Evolutionary conservation across 2,797 vertebrate species (phyloP), one percentile per base, ranked within the genome.

Genomic region (Macropodus opercularis): DNA sequence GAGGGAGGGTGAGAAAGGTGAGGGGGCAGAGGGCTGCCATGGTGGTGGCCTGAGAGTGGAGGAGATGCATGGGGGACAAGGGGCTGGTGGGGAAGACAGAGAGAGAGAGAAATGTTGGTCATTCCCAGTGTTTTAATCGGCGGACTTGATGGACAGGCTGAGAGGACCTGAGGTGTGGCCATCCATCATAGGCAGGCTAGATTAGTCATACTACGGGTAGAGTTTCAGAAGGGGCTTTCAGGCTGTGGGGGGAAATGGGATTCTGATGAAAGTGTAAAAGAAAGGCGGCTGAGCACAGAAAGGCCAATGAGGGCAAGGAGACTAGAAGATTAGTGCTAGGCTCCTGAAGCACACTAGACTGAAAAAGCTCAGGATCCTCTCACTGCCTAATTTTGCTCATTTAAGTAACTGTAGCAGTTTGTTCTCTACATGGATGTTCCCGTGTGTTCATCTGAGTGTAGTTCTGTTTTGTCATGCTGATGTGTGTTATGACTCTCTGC

Each of bases 231-330:
- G 85, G 91, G 90, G 91, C 91, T 90, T 90, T 92, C 89, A 91
- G 80, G 79, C 72, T 77, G 78, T 56, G 75, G 70, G 79, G 69
- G 85, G 92, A 94, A 95, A 96, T 96, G 93, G 93, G 93, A 95
- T 95, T 96, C 93, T 96, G 95, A 96, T 96, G 95, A 94, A 96
- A 96, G 93, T 95, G 92, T 90, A 83, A 94, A 91, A 94, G 87
- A 87, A 93, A 93, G 91, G 92, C 86, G 86, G 89, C 88, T 87
- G 56, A 86, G 89, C 90, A 91, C 89, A 89, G 87, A 92, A 87
- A 92, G 93, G 93, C 92, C 93, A 91, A 86, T 62, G 91, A 92
- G 87, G 92, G 88, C 92, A 93, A 89, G 80, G 85, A 87, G 79
- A 90, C 86, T 78, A 31, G 80, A n/a, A 89, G 87, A 93, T 93